Conservation (phyloP, 2,797 vertebrate species). For the Hipposideros larvatus region DNA sequence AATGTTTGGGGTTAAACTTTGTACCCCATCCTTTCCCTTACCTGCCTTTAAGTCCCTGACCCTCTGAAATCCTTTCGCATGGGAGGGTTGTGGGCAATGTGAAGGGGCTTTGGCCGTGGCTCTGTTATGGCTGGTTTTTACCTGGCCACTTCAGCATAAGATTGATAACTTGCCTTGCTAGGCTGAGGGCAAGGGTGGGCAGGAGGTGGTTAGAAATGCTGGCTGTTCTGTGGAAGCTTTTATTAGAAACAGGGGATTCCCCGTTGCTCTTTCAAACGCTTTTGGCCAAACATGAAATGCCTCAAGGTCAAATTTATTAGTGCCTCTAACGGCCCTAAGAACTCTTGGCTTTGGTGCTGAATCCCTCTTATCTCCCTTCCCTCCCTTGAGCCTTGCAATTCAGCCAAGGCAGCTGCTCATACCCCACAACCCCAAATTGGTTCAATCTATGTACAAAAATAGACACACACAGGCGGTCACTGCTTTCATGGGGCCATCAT, state of each 20-base stretch:
- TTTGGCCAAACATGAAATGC: slow-evolving; percentile 54
- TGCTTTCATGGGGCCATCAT: not conserved
- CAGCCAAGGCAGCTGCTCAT: slow-evolving; percentile 73
- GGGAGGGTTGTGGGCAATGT: not conserved
- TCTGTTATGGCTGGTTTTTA: not conserved
- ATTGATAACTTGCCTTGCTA: not conserved
- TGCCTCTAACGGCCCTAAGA: slow-evolving; percentile 15
- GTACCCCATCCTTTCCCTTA: not conserved
- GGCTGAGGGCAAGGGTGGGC: not conserved
- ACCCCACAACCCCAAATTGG: slow-evolving; percentile 10
- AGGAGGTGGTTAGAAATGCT: slow-evolving; percentile 15
- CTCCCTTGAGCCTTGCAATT: slow-evolving; percentile 55
- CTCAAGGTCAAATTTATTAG: slow-evolving; percentile 75
- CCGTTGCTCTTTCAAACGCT: slow-evolving; percentile 48
- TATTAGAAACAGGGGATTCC: slow-evolving; percentile 67
- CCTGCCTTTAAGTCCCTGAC: not conserved
- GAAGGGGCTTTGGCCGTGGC: not conserved
- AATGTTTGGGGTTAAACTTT: not conserved
- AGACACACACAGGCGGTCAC: not conserved
- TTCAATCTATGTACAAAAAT: slow-evolving; percentile 65
- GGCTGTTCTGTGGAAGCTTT: slow-evolving; percentile 48
- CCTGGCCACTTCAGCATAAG: not conserved
- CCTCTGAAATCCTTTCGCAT: not conserved
- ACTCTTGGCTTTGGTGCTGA: slow-evolving; percentile 53
- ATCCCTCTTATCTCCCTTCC: slow-evolving; percentile 59